Base-by-base conservation (phyloP, 2,113 vertebrate species). In the Solea solea region DNA sequence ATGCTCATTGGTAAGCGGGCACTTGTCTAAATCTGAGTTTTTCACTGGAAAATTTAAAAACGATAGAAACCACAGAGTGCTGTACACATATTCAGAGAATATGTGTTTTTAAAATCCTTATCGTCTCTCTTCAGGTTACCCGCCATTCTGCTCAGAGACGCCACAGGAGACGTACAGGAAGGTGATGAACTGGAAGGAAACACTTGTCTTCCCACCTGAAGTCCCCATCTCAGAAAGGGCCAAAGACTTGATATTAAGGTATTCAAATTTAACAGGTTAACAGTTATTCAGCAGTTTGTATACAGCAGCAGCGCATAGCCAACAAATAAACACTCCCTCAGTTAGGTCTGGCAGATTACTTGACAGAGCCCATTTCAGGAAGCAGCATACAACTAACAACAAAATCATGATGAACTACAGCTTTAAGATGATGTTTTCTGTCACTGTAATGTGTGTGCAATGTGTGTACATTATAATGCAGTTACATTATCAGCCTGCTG, bases 181-280 rank as follows among this genome's bases (percentile, higher is more conserved):
- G 91, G 97, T 99, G 72, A 99, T 99, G 98, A 98, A 97, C 92
- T 99, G 98, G 98, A 97, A 97, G 89, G 98, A 99, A 91, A 99
- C 98, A 0, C 89, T 99, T 25, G 94, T 96, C 27, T 99, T 99
- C 91, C 97, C 98, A 16, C 97, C 97, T 12, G 98, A 99, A 87
- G 97, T 99, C 55, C 98, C 98, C 54, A 97, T 98, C 84, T 99
- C 97, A 1, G 98, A 99, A 86, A 95, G 96, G 87, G 94, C 98
- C 62, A 99, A 98, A 92, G 96, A 97, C 79, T 90, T 99, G 86
- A 98, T 99, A 92, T 89, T 97, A 70, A 86, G 68, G 90, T 89
- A 41, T 39, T 46, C 50, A 13, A 42, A 21, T 21, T 21, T 21
- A 21, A 21, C 21, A 21, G 21, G 1, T 21, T 21, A 34, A 34